phyloP scores from a whole-genome alignment of 2,113 vertebrate species.

The Benitochromis conjunctus region DNA sequence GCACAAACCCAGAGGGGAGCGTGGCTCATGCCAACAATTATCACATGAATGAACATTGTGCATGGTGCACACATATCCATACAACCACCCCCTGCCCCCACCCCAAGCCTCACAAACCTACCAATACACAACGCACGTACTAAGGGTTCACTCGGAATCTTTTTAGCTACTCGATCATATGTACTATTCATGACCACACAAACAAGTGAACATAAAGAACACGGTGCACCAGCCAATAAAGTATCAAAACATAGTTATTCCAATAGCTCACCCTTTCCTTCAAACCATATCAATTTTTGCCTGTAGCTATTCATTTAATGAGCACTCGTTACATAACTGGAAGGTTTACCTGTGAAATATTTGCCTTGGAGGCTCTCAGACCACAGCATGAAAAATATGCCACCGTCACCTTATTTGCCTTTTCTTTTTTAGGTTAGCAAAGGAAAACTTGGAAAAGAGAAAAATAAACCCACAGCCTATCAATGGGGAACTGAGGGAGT shows the following conservation, averaged over 20 bases:
- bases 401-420: constrained; percentile 42
- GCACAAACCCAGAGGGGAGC: constrained; percentile 69
- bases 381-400: constrained; percentile 26
- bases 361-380: constrained; percentile 28
- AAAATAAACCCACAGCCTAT: constrained; percentile 56
- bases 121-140: not conserved
- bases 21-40: constrained; percentile 70
- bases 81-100: not conserved
- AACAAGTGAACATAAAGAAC: not conserved
- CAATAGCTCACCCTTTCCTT: not conserved
- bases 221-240: not conserved
- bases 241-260: constrained; percentile 23
- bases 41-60: constrained; percentile 74
- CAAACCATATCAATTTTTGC: constrained; percentile 26
- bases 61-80: constrained; percentile 26
- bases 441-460: constrained; percentile 1
- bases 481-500: constrained; percentile 21
- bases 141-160: not conserved
- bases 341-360: constrained; percentile 46
- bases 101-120: not conserved
- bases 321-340: constrained; percentile 22
- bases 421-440: constrained; percentile 25
- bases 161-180: not conserved
- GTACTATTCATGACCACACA: constrained; percentile 1
- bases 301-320: constrained; percentile 13